These are phyloP conservation scores for Ptilorrhoa leucosticta DNA, from an alignment of 2,113 vertebrate species.

Conservation along the genomic window DNA sequence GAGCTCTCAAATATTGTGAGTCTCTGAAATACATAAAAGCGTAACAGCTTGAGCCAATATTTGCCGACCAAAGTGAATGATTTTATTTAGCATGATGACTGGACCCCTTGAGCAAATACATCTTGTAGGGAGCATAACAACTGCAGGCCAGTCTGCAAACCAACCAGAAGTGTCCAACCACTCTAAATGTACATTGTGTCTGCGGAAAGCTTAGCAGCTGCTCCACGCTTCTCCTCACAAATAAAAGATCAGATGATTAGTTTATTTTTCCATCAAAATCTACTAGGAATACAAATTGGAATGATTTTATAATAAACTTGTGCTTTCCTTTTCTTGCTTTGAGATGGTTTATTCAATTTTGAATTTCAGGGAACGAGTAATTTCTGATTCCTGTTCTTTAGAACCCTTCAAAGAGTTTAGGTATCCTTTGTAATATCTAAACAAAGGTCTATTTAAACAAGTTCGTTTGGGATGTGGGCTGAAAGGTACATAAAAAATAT, in stretches of 20 bases:
- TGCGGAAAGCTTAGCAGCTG: background rate
- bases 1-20: constrained; percentile 75
- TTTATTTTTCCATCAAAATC: background rate
- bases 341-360: background rate
- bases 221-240: background rate
- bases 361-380: background rate
- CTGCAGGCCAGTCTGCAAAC: background rate
- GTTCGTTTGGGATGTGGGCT: constrained; percentile 23
- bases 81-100: constrained; percentile 75
- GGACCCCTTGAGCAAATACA: constrained; percentile 73
- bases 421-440: background rate
- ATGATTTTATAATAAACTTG: background rate
- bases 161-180: background rate
- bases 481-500: constrained; percentile 47
- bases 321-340: background rate
- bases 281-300: background rate
- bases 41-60: constrained; percentile 82
- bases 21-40: constrained; percentile 79
- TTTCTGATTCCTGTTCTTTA: background rate
- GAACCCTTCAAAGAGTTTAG: background rate
- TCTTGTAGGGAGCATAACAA: constrained; percentile 55
- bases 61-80: constrained; percentile 70
- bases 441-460: background rate
- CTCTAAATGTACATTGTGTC: background rate
- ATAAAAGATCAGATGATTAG: background rate